Percentiles rank a stretch among this genome's conserved stretches.
These are phyloP conservation scores for Stenodema calcarata DNA, from an alignment of 2,888 invertebrate genomes.

Conservation along the genomic window DNA sequence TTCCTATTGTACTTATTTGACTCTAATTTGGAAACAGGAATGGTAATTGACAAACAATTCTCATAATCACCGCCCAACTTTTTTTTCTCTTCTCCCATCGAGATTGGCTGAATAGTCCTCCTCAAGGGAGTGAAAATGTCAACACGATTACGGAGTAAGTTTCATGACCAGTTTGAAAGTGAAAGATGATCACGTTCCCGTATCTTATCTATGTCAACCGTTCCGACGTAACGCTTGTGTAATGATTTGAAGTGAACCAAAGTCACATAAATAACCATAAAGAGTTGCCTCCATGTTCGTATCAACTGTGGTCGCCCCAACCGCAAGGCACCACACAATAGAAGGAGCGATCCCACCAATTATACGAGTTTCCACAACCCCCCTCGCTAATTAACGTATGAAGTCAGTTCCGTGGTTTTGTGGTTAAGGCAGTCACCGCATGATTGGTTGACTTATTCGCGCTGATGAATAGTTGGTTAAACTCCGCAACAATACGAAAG, in stretches of 20 bases:
- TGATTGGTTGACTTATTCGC: too few species aligned
- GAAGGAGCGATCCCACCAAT: neutral
- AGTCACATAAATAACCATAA: slow-evolving; percentile 2
- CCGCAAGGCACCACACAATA: neutral
- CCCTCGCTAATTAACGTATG: neutral
- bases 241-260: neutral
- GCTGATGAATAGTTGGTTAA: too few species aligned
- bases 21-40: too few species aligned
- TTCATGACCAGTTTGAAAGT: slow-evolving; percentile 2
- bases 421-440: neutral
- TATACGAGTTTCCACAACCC: neutral
- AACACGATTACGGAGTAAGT: neutral
- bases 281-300: neutral
- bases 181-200: neutral
- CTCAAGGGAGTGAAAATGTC: neutral
- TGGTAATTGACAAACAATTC: neutral
- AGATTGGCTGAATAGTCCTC: neutral
- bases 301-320: neutral
- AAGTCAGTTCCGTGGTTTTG: neutral
- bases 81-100: neutral
- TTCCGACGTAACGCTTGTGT: neutral
- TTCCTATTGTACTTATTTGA: too few species aligned
- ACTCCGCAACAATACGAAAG: too few species aligned
- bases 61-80: neutral
- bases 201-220: neutral